These are phyloP conservation scores for Clarias pachynema DNA, from an alignment of 2,797 vertebrate genomes.

Conservation along the genomic window DNA sequence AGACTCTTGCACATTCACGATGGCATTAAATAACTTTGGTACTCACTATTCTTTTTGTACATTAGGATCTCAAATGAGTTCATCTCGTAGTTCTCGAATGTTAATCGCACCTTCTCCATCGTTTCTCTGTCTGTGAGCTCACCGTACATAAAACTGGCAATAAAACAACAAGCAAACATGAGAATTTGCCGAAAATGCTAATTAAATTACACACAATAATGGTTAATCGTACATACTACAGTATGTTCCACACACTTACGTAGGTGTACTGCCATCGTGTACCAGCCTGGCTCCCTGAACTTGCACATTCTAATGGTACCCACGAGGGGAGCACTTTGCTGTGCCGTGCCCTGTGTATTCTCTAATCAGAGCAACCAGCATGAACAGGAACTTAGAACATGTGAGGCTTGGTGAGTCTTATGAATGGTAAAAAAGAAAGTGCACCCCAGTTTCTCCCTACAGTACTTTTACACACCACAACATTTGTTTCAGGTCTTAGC, in stretches of 20 bases:
- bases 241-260: not conserved
- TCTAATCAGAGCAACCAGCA: too few species aligned
- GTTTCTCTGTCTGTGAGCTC: slow-evolving; percentile 99
- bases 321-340: too few species aligned
- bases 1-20: slow-evolving; percentile 50
- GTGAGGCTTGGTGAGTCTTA: too few species aligned
- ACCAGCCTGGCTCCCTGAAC: too few species aligned
- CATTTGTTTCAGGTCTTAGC: too few species aligned
- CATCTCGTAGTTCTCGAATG: slow-evolving; percentile 99
- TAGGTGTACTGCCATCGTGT: not conserved
- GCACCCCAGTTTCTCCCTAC: too few species aligned
- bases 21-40: slow-evolving; percentile 54
- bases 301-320: too few species aligned
- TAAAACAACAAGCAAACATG: not conserved
- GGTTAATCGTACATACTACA: not conserved
- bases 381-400: too few species aligned
- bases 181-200: not conserved
- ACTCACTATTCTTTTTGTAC: slow-evolving; percentile 99
- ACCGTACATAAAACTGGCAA: slow-evolving; percentile 95
- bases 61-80: slow-evolving; percentile 99
- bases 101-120: slow-evolving; percentile 93
- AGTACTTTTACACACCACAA: too few species aligned
- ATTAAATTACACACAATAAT: not conserved
- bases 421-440: too few species aligned
- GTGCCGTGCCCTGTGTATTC: too few species aligned